phyloP scores from a whole-genome alignment of 2,888 invertebrate species.

The Cyrtodaria siliqua region DNA sequence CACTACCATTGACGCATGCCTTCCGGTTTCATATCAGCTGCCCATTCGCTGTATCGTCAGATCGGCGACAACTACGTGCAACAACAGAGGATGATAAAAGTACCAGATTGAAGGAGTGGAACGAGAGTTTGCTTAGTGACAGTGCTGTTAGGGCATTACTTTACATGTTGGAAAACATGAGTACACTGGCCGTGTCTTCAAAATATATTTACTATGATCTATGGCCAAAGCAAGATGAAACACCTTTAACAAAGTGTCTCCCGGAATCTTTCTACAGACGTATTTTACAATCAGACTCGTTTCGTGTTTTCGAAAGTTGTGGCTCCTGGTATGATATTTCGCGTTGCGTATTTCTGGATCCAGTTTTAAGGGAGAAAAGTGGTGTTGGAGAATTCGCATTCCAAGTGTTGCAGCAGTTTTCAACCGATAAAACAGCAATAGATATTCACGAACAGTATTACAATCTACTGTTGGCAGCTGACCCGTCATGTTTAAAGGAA shows the following conservation, averaged over 20 bases:
- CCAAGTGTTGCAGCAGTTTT: slow-evolving; percentile 16
- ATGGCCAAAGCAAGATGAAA: slow-evolving; percentile 47
- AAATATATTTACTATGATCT: slow-evolving; percentile 32
- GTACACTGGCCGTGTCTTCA: background rate
- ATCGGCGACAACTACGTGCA: slow-evolving; percentile 72
- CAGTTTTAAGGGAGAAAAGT: slow-evolving; percentile 12
- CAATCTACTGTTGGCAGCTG: slow-evolving; percentile 5
- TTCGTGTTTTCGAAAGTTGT: slow-evolving; percentile 40
- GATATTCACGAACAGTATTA: slow-evolving; percentile 33
- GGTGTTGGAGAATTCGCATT: slow-evolving; percentile 31
- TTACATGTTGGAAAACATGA: slow-evolving; percentile 40
- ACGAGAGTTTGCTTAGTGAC: slow-evolving; percentile 59
- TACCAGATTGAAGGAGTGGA: slow-evolving; percentile 52
- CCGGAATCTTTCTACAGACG: slow-evolving; percentile 32
- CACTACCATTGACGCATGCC: slow-evolving; percentile 74
- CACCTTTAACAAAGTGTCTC: background rate
- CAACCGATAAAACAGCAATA: slow-evolving; percentile 9
- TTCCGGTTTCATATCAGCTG: slow-evolving; percentile 82
- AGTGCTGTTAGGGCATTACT: slow-evolving; percentile 50
- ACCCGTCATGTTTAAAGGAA: slow-evolving; percentile 1
- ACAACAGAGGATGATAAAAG: slow-evolving; percentile 76
- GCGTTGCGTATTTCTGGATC: slow-evolving; percentile 49
- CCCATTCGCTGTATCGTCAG: slow-evolving; percentile 79
- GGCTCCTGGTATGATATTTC: slow-evolving; percentile 24
- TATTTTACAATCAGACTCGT: slow-evolving; percentile 2